Percentiles rank a stretch among this genome's conserved stretches.
phyloP scores from a whole-genome alignment of 2,113 vertebrate species.

The Cromileptes altivelis region DNA sequence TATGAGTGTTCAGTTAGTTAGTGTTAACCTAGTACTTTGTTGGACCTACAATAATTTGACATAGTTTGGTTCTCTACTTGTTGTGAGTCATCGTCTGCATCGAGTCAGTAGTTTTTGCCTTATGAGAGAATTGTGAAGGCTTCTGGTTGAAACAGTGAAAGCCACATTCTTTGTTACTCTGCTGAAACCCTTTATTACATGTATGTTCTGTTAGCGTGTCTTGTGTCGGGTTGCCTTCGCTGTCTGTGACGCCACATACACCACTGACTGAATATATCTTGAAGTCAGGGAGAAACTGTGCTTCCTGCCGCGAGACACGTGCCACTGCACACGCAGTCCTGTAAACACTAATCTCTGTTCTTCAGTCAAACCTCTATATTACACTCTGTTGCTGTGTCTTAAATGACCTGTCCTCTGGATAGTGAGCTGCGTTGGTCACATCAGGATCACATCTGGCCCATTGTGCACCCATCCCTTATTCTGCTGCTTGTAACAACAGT shows the following conservation, averaged over 20 bases:
- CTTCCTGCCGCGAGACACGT: slow-evolving; percentile 54
- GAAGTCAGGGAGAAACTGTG: slow-evolving; percentile 36
- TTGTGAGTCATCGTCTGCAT: background rate
- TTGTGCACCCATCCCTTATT: slow-evolving; percentile 18
- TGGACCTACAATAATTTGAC: background rate
- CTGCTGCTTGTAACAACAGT: slow-evolving; percentile 23
- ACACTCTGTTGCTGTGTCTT: slow-evolving; percentile 22
- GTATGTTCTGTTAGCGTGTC: background rate
- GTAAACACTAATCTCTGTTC: slow-evolving; percentile 10
- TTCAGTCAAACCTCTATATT: background rate
- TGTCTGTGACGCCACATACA: background rate
- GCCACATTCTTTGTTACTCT: slow-evolving; percentile 13
- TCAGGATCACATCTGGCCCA: slow-evolving; percentile 13
- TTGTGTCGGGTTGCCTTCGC: background rate
- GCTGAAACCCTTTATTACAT: slow-evolving; percentile 51
- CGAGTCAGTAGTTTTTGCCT: slow-evolving; percentile 33
- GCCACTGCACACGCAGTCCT: slow-evolving; percentile 28
- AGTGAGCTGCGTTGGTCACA: slow-evolving; percentile 5
- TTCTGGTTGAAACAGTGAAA: slow-evolving; percentile 7
- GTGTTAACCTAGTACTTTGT: background rate
- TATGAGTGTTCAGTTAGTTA: background rate
- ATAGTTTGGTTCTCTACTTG: background rate
- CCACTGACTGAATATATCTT: background rate
- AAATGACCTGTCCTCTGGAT: slow-evolving; percentile 11
- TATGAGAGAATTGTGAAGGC: slow-evolving; percentile 13